Conservation (phyloP, 2,113 vertebrate genomes). For the Egretta garzetta region DNA sequence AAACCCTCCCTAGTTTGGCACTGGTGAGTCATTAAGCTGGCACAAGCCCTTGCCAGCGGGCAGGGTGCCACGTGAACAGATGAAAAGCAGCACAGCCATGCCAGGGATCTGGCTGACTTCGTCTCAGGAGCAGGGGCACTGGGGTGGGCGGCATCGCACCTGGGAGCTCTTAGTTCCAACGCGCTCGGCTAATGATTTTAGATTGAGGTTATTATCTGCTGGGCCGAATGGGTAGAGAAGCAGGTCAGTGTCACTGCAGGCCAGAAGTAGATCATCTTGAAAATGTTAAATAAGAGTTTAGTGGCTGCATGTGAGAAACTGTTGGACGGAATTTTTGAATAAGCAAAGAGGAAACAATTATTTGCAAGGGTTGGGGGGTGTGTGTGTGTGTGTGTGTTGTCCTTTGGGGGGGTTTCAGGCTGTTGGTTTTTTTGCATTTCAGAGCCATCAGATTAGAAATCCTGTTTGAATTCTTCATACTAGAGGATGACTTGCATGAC, state of each 20-base stretch:
- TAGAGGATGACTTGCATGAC: neutral
- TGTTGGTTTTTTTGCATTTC: neutral
- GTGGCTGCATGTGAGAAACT: neutral
- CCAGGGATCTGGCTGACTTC: neutral
- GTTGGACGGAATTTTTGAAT: neutral
- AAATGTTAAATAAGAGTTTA: neutral
- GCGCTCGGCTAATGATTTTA: neutral
- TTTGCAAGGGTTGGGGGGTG: neutral
- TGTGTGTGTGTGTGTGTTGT: neutral
- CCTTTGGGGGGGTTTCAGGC: neutral
- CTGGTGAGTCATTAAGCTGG: neutral
- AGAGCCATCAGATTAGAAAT: neutral
- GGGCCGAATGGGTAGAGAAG: neutral
- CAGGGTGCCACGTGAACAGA: conserved; percentile 3
- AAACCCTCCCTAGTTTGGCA: neutral
- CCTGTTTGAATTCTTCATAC: neutral
- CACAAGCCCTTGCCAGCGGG: neutral
- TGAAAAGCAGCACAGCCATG: neutral
- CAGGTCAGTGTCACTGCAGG: neutral
- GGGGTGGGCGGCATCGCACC: neutral
- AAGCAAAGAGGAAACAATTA: neutral
- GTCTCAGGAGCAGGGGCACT: neutral
- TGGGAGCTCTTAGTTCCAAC: neutral
- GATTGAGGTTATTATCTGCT: neutral
- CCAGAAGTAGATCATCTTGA: neutral